phyloP scores from a whole-genome alignment of 2,888 invertebrate species.

The Thecocarcelia acutangulata region DNA sequence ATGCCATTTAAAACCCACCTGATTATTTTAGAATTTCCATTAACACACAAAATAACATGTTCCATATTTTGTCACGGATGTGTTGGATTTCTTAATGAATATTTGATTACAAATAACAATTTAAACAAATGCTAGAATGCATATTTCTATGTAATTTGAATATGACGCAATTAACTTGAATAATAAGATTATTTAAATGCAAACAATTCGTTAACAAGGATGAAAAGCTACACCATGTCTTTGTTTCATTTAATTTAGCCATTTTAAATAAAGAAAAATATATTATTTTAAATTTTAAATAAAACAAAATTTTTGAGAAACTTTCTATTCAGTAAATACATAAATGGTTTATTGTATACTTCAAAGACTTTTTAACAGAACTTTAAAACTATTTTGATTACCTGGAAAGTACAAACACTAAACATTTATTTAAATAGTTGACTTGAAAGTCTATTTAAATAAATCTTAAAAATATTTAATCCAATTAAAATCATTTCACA shows the following conservation, averaged over 20 bases:
- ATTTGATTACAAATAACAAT: slow-evolving; percentile 30
- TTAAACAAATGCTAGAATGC: background rate
- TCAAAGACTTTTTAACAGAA: too few relatives aligned
- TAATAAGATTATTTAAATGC: slow-evolving; percentile 21
- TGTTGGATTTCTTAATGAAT: slow-evolving; percentile 12
- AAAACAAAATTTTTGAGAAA: too few relatives aligned
- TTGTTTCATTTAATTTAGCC: background rate
- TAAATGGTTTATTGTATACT: too few relatives aligned
- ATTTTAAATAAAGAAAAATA: too few relatives aligned
- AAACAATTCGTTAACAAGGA: background rate
- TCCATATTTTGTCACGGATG: background rate
- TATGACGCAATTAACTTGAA: slow-evolving; percentile 52
- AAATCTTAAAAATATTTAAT: too few relatives aligned
- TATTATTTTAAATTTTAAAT: too few relatives aligned
- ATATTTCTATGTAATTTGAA: slow-evolving; percentile 41
- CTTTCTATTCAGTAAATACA: too few relatives aligned
- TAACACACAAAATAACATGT: background rate
- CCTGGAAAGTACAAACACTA: too few relatives aligned
- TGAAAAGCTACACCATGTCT: background rate
- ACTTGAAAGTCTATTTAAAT: too few relatives aligned
- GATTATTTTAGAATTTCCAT: background rate
- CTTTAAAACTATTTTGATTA: too few relatives aligned
- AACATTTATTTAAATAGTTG: too few relatives aligned
- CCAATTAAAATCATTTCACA: too few relatives aligned
- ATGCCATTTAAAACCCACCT: background rate